Base-by-base conservation (phyloP, 2,113 vertebrate genomes). In the Sinocyclocheilus anophthalmus region DNA sequence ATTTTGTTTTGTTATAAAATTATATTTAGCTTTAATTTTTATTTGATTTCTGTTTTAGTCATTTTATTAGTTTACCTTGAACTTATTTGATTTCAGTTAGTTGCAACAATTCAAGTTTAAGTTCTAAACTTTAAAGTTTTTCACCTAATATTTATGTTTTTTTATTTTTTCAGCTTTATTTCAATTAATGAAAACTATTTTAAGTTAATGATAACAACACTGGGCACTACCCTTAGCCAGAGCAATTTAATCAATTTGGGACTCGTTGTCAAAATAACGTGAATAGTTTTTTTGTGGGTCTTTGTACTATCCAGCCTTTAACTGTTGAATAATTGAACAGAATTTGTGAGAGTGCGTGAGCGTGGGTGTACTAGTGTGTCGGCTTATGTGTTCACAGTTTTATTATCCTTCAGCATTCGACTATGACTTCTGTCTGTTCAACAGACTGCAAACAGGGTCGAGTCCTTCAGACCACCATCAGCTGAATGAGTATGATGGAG, bases 281-380 rank as follows among this genome's bases (percentile, higher is more conserved):
- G 14, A 50, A 48, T 82, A 20, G 39, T 67, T 48, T 22, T 48
- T 22, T 39, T 7, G 12, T 67, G 13, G n/a, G 80, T 50, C 80
- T 48, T 67, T 50, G 79, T 65, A n/a, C 37, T 65, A 30, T 82
- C 39, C 61, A 69, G 42, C 42, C 24, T 50, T 82, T 45, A 69
- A 26, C 61, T 82, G 42, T 63, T 82, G 61, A 82, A 82, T 82
- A 82, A 82, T 69, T 65, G 63, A 82, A 30, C n/a, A 69, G 61
- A 24, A 82, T 82, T 82, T 82, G 80, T 30, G 39, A 82, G 63
- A 30, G 42, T 81, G 13, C 24, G 18, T 82, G 77, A 16, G 33
- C 22, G 55, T 80, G 61, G 24, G 12, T 65, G 57, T 18, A 39
- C 39, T 81, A 22, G 26, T 59, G 26, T 57, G 72, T 75, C 5